A percentile compares a stretch with the other conserved stretches of the same genome.
phyloP scores from a whole-genome alignment of 2,797 vertebrate genomes.

The Hippocampus kuda region DNA sequence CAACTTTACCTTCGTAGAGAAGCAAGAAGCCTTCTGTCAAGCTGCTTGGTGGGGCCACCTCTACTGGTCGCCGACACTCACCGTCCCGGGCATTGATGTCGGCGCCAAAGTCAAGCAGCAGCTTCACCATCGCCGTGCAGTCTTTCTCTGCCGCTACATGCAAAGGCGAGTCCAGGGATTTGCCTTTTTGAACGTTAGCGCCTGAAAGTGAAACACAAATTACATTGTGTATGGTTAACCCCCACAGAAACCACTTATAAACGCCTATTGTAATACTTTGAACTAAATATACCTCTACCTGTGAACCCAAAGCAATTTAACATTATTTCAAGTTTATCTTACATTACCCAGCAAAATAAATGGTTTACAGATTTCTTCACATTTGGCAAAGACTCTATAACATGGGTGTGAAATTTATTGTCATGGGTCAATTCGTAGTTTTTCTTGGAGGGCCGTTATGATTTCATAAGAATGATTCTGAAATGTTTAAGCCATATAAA shows the following conservation, averaged over 20 bases:
- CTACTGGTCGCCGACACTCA: conserved; percentile 79
- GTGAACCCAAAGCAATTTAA: too few relatives aligned
- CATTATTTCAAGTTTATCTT: too few relatives aligned
- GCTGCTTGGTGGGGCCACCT: conserved; percentile 79
- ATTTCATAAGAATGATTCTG: too few relatives aligned
- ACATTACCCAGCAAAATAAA: too few relatives aligned
- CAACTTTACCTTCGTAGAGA: conserved; percentile 78
- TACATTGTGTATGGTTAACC: neutral
- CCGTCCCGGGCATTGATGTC: conserved; percentile 83
- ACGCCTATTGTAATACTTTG: too few relatives aligned
- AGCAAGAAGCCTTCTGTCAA: conserved; percentile 78
- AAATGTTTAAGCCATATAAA: too few relatives aligned
- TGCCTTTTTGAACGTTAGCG: conserved; percentile 86
- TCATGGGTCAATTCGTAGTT: too few relatives aligned
- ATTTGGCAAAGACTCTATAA: too few relatives aligned
- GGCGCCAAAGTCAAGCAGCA: conserved; percentile 89
- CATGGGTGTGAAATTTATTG: too few relatives aligned
- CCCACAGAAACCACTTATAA: neutral
- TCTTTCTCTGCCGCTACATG: conserved; percentile 83
- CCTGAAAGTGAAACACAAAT: conserved; percentile 61
- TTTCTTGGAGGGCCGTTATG: too few relatives aligned
- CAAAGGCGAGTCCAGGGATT: conserved; percentile 78
- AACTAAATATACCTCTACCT: too few relatives aligned
- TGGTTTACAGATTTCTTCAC: too few relatives aligned
- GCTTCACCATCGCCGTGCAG: conserved; percentile 73